phyloP scores from a whole-genome alignment of 2,113 vertebrate species.

The Phaethornis superciliosus region DNA sequence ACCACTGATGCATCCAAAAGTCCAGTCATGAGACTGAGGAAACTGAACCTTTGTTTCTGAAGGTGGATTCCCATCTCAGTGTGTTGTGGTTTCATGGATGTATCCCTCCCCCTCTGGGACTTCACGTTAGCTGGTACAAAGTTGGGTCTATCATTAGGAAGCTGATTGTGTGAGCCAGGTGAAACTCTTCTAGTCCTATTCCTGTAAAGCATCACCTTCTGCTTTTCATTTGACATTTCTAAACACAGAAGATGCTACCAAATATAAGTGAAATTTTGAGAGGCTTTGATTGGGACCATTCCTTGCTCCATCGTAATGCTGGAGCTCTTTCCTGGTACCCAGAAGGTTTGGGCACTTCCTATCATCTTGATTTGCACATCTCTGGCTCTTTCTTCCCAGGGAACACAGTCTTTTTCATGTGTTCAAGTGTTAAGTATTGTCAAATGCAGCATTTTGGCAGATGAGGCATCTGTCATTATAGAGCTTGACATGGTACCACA shows the following conservation, averaged over 20 bases:
- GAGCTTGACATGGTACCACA: not conserved
- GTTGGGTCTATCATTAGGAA: not conserved
- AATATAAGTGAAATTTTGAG: not conserved
- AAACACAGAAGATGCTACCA: not conserved
- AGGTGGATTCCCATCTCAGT: not conserved
- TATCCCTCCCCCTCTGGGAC: not conserved
- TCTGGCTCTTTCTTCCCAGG: not conserved
- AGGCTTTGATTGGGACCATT: not conserved
- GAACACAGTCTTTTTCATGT: not conserved
- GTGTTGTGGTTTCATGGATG: not conserved
- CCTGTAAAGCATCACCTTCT: accelerated
- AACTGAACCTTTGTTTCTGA: accelerated
- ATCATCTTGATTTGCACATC: not conserved
- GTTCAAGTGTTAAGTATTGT: not conserved
- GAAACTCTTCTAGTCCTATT: not conserved
- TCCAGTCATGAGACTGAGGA: not conserved
- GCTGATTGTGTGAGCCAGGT: not conserved
- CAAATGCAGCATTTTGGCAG: not conserved
- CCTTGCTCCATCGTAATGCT: not conserved
- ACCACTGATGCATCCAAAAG: not conserved
- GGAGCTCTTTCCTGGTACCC: not conserved
- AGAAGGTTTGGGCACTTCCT: not conserved
- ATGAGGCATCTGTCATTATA: not conserved
- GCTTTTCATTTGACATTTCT: not conserved
- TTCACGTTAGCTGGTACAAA: not conserved